These are phyloP conservation scores for Ivindomyrus marchei DNA, from an alignment of 2,113 vertebrate species.

Conservation along the genomic window DNA sequence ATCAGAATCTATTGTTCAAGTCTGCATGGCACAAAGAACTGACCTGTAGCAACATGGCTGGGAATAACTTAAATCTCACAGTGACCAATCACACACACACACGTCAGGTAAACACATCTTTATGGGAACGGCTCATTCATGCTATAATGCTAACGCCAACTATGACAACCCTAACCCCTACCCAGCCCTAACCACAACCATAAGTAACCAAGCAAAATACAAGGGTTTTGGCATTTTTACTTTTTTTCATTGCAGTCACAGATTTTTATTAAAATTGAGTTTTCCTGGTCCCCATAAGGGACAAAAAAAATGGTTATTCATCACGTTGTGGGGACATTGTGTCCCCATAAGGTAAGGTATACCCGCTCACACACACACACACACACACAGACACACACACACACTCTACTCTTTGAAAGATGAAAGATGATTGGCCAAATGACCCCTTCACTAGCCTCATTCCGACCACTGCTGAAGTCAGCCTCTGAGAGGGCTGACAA, in stretches of 20 bases:
- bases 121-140: too few species aligned
- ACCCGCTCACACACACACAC: background rate
- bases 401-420: background rate
- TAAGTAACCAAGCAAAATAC: too few species aligned
- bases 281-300: too few species aligned
- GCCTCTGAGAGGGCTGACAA: background rate
- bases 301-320: too few species aligned
- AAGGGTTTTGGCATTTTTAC: too few species aligned
- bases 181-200: too few species aligned
- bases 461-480: background rate
- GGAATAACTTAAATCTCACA: background rate
- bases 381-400: background rate
- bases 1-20: background rate
- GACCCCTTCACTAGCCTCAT: background rate
- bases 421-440: background rate
- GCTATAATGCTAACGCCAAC: too few species aligned
- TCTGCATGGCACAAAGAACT: background rate
- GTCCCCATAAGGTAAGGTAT: too few species aligned
- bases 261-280: too few species aligned
- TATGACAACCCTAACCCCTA: too few species aligned
- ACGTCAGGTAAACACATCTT: background rate
- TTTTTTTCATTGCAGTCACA: too few species aligned
- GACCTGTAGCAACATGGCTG: background rate
- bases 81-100: background rate
- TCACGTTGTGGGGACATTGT: too few species aligned